Conservation (phyloP, 1,140 invertebrate species). For the Bursaphelenchus mucronatus region DNA sequence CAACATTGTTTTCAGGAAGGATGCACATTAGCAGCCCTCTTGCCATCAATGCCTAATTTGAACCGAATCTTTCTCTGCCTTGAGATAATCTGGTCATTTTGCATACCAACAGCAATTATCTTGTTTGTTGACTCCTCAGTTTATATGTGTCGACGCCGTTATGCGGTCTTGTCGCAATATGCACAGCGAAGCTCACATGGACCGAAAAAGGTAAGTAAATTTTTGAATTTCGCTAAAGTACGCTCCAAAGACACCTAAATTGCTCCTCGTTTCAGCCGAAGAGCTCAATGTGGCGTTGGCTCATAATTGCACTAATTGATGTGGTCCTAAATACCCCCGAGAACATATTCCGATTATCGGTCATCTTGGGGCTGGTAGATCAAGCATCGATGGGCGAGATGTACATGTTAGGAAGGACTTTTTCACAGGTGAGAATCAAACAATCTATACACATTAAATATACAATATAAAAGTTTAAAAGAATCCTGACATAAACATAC, state of each 20-base stretch:
- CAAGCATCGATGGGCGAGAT: conserved; percentile 5
- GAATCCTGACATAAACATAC: neutral
- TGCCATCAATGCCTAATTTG: conserved; percentile 8
- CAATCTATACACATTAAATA: conserved; percentile 4
- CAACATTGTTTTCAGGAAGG: conserved; percentile 7
- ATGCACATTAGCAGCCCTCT: conserved; percentile 17
- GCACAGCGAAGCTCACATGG: neutral
- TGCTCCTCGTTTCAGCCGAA: neutral
- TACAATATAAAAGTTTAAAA: conserved; percentile 1
- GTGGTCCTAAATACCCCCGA: conserved; percentile 41
- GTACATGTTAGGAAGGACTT: conserved; percentile 27
- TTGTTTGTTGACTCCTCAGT: conserved; percentile 38
- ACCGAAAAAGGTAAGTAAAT: neutral
- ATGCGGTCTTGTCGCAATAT: conserved; percentile 14
- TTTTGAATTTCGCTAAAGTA: neutral
- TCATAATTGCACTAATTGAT: conserved; percentile 44
- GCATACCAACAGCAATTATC: conserved; percentile 33
- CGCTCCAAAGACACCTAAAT: no score
- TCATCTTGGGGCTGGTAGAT: conserved; percentile 32
- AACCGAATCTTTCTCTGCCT: conserved; percentile 24
- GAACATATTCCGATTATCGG: conserved; percentile 34
- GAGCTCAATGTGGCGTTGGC: conserved; percentile 37
- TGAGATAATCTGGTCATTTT: conserved; percentile 35
- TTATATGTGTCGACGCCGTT: conserved; percentile 23
- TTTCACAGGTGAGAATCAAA: conserved; percentile 26